Evolutionary conservation across 2,888 invertebrate species (phyloP), one percentile per base, ranked within the genome.

Genomic region (Spisula solida): DNA sequence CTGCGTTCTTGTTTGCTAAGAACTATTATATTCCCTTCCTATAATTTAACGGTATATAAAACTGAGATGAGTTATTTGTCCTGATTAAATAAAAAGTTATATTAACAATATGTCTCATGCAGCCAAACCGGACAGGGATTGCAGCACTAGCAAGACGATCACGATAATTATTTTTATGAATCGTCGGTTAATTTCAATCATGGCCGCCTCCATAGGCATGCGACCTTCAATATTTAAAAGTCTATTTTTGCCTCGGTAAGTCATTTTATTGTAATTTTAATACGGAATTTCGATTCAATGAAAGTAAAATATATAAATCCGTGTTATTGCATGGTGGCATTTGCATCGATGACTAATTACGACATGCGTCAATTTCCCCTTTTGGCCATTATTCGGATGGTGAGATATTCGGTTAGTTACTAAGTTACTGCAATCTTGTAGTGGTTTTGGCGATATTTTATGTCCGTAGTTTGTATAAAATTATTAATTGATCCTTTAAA

Each of bases 121-220:
- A n/a, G n/a, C n/a, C n/a, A n/a, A n/a, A n/a, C n/a, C n/a, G n/a
- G n/a, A n/a, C n/a, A n/a, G n/a, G n/a, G n/a, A n/a, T n/a, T n/a
- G n/a, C 60, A n/a, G 18, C 20, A 2, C 20, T 20, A n/a, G 60
- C 10, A 25, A 12, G 60, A 66, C 60, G 60, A 66, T 66, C 10
- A 25, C 60, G 60, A 66, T 66, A 66, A 25, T 66, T 66, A 25
- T 25, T 25, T 66, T 25, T 66, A 51, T 66, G 60, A 66, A 4
- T 66, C 25, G 60, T 25, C 60, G 25, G n/a, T 25, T 66, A 66
- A 4, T 75, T 31, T 4, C 56, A 78, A 88, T 66, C 29, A 85
- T 88, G 88, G 82, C 87, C 16, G 87, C 87, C 79, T 87, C 87
- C 87, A 79, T 82, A 4, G 66, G 87, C 51, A 60, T 82, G 82